Conservation (phyloP, 1,140 invertebrate species). For the Megathymus violae region DNA sequence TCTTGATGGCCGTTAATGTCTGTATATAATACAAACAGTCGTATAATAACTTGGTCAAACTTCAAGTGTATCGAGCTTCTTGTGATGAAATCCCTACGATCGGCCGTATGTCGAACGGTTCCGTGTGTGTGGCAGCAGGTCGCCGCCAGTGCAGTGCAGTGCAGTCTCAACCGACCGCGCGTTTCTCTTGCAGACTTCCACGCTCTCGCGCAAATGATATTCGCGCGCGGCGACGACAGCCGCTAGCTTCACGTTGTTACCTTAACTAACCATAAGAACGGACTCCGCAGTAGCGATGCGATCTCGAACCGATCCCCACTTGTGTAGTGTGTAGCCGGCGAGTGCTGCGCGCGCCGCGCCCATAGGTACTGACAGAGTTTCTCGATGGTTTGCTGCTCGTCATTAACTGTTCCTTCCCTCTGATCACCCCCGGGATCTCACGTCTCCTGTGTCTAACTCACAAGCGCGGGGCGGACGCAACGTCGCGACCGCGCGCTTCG, state of each 20-base stretch:
- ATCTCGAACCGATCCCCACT: constrained; percentile 69
- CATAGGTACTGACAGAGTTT: constrained; percentile 73
- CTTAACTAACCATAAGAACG: constrained; percentile 68
- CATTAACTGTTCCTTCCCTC: constrained; percentile 66
- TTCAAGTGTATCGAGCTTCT: too few relatives aligned
- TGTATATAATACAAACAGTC: too few relatives aligned
- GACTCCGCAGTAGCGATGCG: constrained; percentile 71
- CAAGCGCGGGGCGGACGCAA: constrained; percentile 48
- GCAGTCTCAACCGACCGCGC: constrained; percentile 57
- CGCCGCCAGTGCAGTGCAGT: constrained; percentile 15
- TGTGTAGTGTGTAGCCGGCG: constrained; percentile 63
- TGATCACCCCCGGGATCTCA: constrained; percentile 52
- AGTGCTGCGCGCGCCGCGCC: constrained; percentile 58
- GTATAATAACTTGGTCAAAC: too few relatives aligned
- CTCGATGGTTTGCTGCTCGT: constrained; percentile 82
- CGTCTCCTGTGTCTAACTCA: constrained; percentile 50
- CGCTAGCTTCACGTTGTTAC: constrained; percentile 77
- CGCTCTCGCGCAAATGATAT: constrained; percentile 88
- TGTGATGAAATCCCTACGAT: too few relatives aligned
- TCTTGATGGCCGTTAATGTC: too few relatives aligned
- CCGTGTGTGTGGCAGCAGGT: constrained; percentile 15
- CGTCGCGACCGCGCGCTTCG: constrained; percentile 42
- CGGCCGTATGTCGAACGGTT: constrained; percentile 3
- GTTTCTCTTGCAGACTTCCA: constrained; percentile 89
- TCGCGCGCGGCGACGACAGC: constrained; percentile 85